Evolutionary conservation across 2,888 invertebrate species (phyloP), one percentile per base, ranked within the genome.

Genomic region (Noctua janthe): DNA sequence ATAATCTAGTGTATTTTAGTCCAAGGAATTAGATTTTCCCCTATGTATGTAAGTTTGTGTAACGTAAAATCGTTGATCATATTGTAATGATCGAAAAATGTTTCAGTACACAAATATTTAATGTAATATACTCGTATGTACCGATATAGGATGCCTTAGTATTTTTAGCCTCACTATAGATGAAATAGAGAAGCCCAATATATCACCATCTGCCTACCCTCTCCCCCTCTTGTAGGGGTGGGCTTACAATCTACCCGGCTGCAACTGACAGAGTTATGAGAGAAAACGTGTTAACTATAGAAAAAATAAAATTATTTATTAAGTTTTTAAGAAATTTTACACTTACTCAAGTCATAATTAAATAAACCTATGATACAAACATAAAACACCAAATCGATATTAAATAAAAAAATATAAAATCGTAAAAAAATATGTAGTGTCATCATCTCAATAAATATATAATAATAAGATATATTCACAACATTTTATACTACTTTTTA

Each of bases 351-450:
- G 43, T 35, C 23, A 2, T 51, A 29, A 51, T 62, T 47, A 35
- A 13, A 51, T n/a, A 51, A 80, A 70, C 17, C 0, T 23, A 59
- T 23, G 39, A 43, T 39, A 74, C 64, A 81, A 72, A 64, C 17
- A 20, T 35, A 11, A 54, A 54, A 81, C 72, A 67, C 39, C 56
- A 59, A 76, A 59, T 39, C 51, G 2, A 59, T 51, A 35, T 67
- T 74, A 35, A 62, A 66, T 56, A 3, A 35, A 43, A n/a, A 47
- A 1, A 39, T 62, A 49, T 72, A n/a, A 56, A 56, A 20, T 15
- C 4, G 23, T 35, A 0, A 71, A 56, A 35, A 20, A 49, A 43
- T 39, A 10, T 35, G 29, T 64, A 81, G 20, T 71, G 15, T 39
- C 35, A 20, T 64, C 10, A 56, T 49, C 43, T 23, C 43, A 39